Conservation (phyloP, 2,113 vertebrate genomes). For the Capreolus pygargus region DNA sequence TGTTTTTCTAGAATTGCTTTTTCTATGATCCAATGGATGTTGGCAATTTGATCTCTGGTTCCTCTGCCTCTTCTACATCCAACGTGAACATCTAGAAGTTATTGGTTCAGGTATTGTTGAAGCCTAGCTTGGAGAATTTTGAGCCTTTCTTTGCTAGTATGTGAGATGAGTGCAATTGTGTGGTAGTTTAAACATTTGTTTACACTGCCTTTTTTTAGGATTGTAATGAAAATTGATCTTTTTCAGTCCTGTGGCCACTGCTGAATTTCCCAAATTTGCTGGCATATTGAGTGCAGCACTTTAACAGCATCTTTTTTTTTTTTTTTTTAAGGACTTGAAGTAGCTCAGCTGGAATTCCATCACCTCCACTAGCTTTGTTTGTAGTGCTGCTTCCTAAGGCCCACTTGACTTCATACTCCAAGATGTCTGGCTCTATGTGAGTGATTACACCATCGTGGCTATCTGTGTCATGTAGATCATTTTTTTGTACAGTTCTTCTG, state of each 20-base stretch:
- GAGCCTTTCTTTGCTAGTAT: not conserved
- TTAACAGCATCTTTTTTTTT: not conserved
- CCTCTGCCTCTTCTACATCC: not conserved
- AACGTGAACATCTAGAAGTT: not conserved
- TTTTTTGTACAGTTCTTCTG: not conserved
- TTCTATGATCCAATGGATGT: not conserved
- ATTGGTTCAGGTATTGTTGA: not conserved
- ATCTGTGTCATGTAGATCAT: not conserved
- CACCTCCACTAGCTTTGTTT: not conserved
- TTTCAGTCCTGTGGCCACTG: not conserved
- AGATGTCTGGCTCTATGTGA: not conserved
- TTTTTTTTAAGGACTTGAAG: not conserved
- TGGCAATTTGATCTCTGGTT: not conserved
- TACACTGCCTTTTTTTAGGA: not conserved
- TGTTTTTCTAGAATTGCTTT: not conserved
- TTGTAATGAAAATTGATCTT: not conserved
- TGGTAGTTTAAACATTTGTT: not conserved
- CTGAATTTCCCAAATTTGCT: not conserved
- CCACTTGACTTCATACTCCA: not conserved
- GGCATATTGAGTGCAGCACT: not conserved
- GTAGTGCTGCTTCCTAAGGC: not conserved
- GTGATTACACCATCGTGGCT: not conserved
- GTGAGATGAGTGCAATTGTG: not conserved
- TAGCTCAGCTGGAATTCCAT: not conserved
- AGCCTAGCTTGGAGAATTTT: not conserved